Base-by-base conservation (phyloP, 2,888 invertebrate species). In the Drosophila putrida region DNA sequence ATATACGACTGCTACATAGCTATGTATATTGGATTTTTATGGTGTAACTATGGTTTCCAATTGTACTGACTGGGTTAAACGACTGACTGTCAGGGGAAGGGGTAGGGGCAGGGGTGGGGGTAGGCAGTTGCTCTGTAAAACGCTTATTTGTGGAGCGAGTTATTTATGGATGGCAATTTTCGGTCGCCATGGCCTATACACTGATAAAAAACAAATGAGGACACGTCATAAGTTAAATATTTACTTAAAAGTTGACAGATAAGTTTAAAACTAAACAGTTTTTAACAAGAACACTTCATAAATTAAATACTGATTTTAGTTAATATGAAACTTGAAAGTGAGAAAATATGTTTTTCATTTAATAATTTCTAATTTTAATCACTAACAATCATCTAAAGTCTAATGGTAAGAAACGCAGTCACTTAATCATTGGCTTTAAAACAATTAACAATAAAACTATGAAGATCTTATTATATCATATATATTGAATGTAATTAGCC, bases 21-120 rank as follows among this genome's bases (percentile, higher is more conserved):
- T 82, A 79, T 78, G 86, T 62, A 80, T 82, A 82, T 83, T 80
- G 80, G 82, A 78, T 84, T 84, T 87, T 78, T 85, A 82, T 82
- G 80, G 80, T 78, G 85, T 85, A 83, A 83, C 85, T 85, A 85
- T 85, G 85, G 88, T 69, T 78, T 78, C 69, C 47, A 67, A 77
- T 66, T 51, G 41, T 27, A 13, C 44, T n/a, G 39, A 25, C 47
- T 55, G 55, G 55, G 55, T 55, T 55, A 44, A 55, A 27, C 25
- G 27, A 6, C 15, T 6, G 15, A 15, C 6, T 20, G 38, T 4
- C 3, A 6, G 25, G 38, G 39, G 15, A 31, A 20, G 41, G 27
- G 2, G 28, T 10, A 13, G 8, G 6, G 2, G 28, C 6, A n/a
- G 9, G 28, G 38, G 6, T 2, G 4, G 25, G 38, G 39, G 15